Evolutionary conservation across 2,888 invertebrate species (phyloP), one percentile per base, ranked within the genome.

Genomic region (Marronus borbonicus): DNA sequence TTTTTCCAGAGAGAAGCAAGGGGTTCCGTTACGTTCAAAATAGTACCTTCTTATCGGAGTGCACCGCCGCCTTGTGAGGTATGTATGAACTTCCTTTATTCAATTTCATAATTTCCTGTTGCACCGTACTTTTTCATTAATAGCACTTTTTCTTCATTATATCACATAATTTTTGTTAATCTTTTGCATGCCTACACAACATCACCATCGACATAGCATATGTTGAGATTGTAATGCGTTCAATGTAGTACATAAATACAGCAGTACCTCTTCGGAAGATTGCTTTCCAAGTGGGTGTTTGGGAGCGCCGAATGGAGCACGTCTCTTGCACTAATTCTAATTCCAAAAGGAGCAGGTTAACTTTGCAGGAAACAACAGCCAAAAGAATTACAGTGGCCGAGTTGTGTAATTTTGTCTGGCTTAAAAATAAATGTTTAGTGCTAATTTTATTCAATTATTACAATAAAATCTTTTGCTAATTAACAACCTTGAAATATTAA

Each of bases 41-140:
- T 99, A 89, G 98, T 99, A 87, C 98, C 99, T 86, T 98, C 98
- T 84, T 98, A 98, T 90, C 94, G 98, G 89, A 98, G 97, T 88
- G 97, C 97, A 85, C 98, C 98, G 83, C 97, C 98, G 86, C 97
- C 98, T 85, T 98, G 98, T 91, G 98, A 98, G 97, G 98, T 98
- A 94, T 14, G 58, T 74, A 44, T 24, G 17, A 14, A 12, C 49
- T 10, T 24, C 8, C 10, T 50, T 50, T 52, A 58, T 44, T 39
- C 14, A 24, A 52, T 72, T 24, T 58, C 12, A 10, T 49, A 4
- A 28, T 60, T 74, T 1, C 17, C 10, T 17, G 8, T 60, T 58
- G 20, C 24, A 72, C 10, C 50, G 31, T 50, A 50, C 12, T 31
- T 24, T 28, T 28, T 62, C 62, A 62, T 62, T 62, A 62, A 14